Conservation (phyloP, 2,797 vertebrate genomes). For the Amniataba percoides region DNA sequence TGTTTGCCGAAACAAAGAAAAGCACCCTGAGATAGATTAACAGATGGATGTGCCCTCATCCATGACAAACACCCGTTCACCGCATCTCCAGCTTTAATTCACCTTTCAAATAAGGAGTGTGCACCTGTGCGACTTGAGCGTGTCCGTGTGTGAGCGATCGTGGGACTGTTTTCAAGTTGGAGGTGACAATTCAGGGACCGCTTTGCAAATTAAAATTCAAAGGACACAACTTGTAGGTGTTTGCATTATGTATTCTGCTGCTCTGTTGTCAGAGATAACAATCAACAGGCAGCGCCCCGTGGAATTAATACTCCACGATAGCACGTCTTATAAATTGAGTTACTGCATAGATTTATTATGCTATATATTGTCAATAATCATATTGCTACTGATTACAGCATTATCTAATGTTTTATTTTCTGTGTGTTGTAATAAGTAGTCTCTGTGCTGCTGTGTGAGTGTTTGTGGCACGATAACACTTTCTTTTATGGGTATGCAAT, state of each 20-base stretch:
- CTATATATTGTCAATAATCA: conserved; percentile 25
- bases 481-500: conserved; percentile 27
- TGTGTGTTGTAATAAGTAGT: background rate
- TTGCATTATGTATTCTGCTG: conserved; percentile 58
- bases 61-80: conserved; percentile 33
- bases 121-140: conserved; percentile 6
- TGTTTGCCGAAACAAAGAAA: conserved; percentile 44
- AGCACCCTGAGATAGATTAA: conserved; percentile 39
- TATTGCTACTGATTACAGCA: conserved; percentile 1
- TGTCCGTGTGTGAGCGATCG: background rate
- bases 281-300: conserved; percentile 37
- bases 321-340: conserved; percentile 17
- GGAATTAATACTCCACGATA: conserved; percentile 37
- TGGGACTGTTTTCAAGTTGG: background rate
- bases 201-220: conserved; percentile 52
- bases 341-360: conserved; percentile 18
- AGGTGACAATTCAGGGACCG: conserved; percentile 8
- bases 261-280: conserved; percentile 40
- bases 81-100: conserved; percentile 48
- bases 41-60: conserved; percentile 57
- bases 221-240: conserved; percentile 31
- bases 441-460: conserved; percentile 9
- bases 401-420: conserved; percentile 28
- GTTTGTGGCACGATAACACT: background rate
- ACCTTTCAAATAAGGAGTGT: conserved; percentile 44